Percentiles rank a stretch among this genome's conserved stretches.
phyloP scores from a whole-genome alignment of 2,797 vertebrate genomes.

The Poecile montanus region DNA sequence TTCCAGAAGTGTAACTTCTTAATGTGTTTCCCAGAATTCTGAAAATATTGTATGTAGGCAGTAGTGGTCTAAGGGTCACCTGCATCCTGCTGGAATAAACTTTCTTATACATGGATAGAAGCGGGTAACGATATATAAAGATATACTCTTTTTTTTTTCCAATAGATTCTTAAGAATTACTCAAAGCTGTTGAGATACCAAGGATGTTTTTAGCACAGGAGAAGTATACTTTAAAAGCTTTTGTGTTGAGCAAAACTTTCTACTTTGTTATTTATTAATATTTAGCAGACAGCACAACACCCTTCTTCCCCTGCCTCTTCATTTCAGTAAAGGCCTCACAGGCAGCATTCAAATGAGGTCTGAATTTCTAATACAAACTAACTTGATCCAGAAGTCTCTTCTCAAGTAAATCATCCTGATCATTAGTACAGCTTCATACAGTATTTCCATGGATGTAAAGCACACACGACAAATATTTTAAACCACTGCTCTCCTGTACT shows the following conservation, averaged over 20 bases:
- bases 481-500: not conserved
- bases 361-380: not conserved
- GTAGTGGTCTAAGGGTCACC: conserved; percentile 23
- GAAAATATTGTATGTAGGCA: conserved; percentile 40
- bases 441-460: conserved; percentile 17
- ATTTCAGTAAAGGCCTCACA: conserved; percentile 39
- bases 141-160: not conserved
- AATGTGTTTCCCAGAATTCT: conserved; percentile 68
- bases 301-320: not conserved
- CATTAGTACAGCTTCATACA: not conserved
- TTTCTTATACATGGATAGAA: not conserved
- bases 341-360: conserved; percentile 23
- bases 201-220: not conserved
- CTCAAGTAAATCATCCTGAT: not conserved
- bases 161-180: not conserved
- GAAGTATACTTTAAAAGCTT: conserved; percentile 6
- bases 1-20: conserved; percentile 62
- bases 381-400: not conserved
- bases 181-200: not conserved
- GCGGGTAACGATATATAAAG: not conserved
- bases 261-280: conserved; percentile 9
- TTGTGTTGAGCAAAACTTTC: conserved; percentile 17
- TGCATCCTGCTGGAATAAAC: conserved; percentile 30
- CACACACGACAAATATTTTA: not conserved
- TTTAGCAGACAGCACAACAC: conserved; percentile 34